phyloP scores from a whole-genome alignment of 2,888 invertebrate species.

The Folsomia candida region DNA sequence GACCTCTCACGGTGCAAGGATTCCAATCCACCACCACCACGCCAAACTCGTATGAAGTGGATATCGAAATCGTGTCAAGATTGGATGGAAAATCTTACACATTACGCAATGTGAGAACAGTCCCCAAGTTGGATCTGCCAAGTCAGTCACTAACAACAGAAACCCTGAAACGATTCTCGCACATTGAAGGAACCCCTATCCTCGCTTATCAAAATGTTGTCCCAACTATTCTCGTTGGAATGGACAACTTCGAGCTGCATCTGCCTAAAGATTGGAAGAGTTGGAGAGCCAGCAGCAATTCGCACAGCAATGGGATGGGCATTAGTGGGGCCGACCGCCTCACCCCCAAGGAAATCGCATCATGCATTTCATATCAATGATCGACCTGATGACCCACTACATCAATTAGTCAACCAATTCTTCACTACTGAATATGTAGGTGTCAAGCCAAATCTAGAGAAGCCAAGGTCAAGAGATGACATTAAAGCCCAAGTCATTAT shows the following conservation, averaged over 20 bases:
- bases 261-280: slow-evolving; percentile 5
- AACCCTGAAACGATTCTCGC: not conserved
- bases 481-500: not conserved
- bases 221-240: slow-evolving; percentile 21
- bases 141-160: slow-evolving; percentile 3
- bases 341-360: not conserved
- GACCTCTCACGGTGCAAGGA: too few species aligned
- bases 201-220: not conserved
- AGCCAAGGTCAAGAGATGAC: not conserved
- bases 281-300: slow-evolving; percentile 1
- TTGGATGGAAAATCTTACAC: too few species aligned
- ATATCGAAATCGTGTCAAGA: too few species aligned
- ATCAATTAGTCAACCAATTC: not conserved
- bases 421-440: too few species aligned
- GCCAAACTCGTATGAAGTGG: too few species aligned
- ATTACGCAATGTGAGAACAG: too few species aligned
- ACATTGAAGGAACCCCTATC: not conserved
- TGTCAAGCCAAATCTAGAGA: not conserved
- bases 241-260: slow-evolving; percentile 15
- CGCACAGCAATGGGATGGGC: slow-evolving; percentile 20
- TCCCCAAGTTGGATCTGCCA: slow-evolving; percentile 16
- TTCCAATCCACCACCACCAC: too few species aligned
- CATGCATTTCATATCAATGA: too few species aligned
- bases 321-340: slow-evolving; percentile 7
- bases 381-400: not conserved